A percentile compares a stretch with the other conserved stretches of the same genome.
Evolutionary conservation across 2,888 invertebrate species (phyloP).

Genomic region (Pollenia amentaria): DNA sequence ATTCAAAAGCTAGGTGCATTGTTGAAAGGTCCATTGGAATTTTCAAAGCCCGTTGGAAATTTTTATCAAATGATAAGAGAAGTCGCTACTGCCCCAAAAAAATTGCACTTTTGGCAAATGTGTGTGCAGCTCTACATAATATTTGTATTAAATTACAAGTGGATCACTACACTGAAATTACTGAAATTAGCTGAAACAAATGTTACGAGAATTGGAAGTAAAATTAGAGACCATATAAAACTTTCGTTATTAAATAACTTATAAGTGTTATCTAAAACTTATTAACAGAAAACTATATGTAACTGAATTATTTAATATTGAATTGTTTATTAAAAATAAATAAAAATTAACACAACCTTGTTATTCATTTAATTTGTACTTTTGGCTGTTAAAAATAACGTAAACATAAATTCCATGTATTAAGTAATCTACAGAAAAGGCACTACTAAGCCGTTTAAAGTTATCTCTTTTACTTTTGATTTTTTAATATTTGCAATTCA

Average conservation of each 20-base stretch:
- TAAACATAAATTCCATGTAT: too few relatives aligned
- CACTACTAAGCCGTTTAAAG: too few relatives aligned
- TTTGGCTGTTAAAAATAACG: too few relatives aligned
- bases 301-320: too few relatives aligned
- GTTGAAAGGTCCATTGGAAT: constrained; percentile 52
- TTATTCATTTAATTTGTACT: too few relatives aligned
- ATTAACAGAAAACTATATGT: too few relatives aligned
- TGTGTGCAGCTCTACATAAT: neutral
- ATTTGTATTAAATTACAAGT: neutral
- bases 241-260: neutral
- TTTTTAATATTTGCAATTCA: too few relatives aligned
- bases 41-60: constrained; percentile 50
- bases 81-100: constrained; percentile 33
- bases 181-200: neutral
- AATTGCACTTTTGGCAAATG: neutral
- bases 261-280: neutral
- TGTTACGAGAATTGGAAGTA: neutral
- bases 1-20: constrained; percentile 55
- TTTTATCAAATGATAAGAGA: constrained; percentile 46
- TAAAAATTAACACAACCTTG: too few relatives aligned
- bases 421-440: too few relatives aligned
- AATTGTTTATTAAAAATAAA: too few relatives aligned
- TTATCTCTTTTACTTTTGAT: too few relatives aligned
- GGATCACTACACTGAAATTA: too few relatives aligned
- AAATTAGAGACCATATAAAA: constrained; percentile 31